Base-by-base conservation (phyloP, 2,888 invertebrate genomes). In the Pyrrhia umbra region DNA sequence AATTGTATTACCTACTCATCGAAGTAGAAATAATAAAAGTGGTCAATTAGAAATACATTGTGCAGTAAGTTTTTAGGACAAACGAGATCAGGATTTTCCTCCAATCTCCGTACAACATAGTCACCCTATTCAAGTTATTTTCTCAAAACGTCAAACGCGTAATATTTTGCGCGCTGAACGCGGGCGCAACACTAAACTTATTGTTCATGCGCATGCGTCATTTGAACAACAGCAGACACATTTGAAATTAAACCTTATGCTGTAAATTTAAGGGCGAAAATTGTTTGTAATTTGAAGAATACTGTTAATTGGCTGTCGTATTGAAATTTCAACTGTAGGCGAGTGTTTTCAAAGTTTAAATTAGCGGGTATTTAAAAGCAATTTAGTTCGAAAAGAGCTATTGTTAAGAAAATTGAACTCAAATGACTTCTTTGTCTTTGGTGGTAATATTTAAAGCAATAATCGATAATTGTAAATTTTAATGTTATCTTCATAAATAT, bases 181-280 rank as follows among this genome's bases (percentile, higher is more conserved):
- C 25, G 27, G 13, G 77, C 23, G 43, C 75, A 84, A 84, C 81
- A 84, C 80, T 75, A 65, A 69, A 72, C 30, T 75, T 68, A 86
- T 86, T 88, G 87, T 87, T 86, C 79, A 58, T 61, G 76, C 77
- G 80, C 81, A 75, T 82, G 79, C 83, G 79, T 79, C 78, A 77
- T 59, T 68, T 58, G 54, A 37, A 57, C 20, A 13, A 59, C 15
- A 20, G 1, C 9, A 15, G 1, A 2, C 8, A 21, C 37, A 23
- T 25, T 30, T 6, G 3, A 55, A 54, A 37, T 43, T 34, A 9
- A 34, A 39, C 51, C 40, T 40, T 57, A 52, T 2, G 0, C 0
- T 0, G 0, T 0, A 0, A 0, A 0, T 0, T 0, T 40, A 67
- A 25, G 34, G 42, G 30, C 57, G 20, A 50, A 10, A 51, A 42